Conservation (phyloP, 2,888 invertebrate genomes). For the Morinoia aosen region DNA sequence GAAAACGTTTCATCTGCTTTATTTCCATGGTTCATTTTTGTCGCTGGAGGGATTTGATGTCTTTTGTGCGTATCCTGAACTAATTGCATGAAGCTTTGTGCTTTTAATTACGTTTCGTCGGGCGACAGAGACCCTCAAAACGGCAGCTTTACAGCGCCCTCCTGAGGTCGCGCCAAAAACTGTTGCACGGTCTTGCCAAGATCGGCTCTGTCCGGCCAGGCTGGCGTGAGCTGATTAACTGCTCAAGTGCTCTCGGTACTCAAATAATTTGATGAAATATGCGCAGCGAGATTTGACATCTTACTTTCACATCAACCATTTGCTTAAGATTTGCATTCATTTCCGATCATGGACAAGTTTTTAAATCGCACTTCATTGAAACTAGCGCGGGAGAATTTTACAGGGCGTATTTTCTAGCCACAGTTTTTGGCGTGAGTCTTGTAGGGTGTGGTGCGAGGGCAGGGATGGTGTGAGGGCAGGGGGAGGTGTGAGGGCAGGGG, state of each 20-base stretch:
- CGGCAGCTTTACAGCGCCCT: not conserved
- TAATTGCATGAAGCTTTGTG: constrained; percentile 18
- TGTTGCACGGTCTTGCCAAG: not conserved
- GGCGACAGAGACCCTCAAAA: not conserved
- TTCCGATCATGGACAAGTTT: not conserved
- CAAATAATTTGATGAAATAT: not conserved
- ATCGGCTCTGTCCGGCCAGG: not conserved
- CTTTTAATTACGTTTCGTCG: not conserved
- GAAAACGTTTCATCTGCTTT: not conserved
- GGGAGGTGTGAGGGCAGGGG: too few relatives aligned
- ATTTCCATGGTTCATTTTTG: not conserved
- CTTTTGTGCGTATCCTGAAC: constrained; percentile 13
- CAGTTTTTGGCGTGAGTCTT: too few relatives aligned
- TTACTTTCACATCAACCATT: not conserved
- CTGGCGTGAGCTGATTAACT: not conserved
- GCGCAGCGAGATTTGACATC: not conserved
- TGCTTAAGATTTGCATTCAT: not conserved
- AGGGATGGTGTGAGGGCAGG: too few relatives aligned
- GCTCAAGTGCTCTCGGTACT: too few relatives aligned
- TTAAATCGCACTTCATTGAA: not conserved
- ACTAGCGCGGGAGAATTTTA: not conserved
- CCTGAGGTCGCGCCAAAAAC: constrained; percentile 69
- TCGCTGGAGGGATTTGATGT: not conserved
- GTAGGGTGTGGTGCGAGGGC: too few relatives aligned
- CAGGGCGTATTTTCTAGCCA: too few relatives aligned